phyloP scores from a whole-genome alignment of 2,113 vertebrate genomes.

The Polyodon spathula region DNA sequence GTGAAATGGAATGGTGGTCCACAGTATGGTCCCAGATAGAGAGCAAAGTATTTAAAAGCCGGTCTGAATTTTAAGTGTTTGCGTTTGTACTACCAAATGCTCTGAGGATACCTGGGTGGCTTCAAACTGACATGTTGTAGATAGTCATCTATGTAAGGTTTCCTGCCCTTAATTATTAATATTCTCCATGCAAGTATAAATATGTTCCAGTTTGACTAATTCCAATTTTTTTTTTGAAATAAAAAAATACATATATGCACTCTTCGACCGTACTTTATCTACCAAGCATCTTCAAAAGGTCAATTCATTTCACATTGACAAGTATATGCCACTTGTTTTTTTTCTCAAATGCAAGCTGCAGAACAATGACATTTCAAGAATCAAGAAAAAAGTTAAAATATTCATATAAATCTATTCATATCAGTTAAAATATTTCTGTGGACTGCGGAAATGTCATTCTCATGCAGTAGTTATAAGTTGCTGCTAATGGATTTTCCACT shows the following conservation, averaged over 20 bases:
- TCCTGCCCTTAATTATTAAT: constrained; percentile 6
- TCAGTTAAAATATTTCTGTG: too few species aligned
- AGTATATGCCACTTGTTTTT: constrained; percentile 35
- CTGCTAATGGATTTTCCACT: too few species aligned
- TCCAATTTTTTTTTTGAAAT: too few species aligned
- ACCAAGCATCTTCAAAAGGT: constrained; percentile 27
- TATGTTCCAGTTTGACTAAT: neutral
- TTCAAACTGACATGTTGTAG: neutral
- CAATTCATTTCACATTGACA: constrained; percentile 32
- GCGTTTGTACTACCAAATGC: neutral
- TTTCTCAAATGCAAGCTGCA: constrained; percentile 25
- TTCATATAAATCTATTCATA: constrained; percentile 23
- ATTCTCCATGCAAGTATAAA: neutral
- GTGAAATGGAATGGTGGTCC: too few species aligned
- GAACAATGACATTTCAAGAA: constrained; percentile 35
- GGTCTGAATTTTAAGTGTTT: too few species aligned
- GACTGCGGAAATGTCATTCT: too few species aligned
- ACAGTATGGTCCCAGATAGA: too few species aligned
- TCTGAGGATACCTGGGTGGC: neutral
- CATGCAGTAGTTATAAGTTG: too few species aligned
- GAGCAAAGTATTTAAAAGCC: too few species aligned
- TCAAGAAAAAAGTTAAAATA: constrained; percentile 36
- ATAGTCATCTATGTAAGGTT: neutral
- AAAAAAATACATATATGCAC: too few species aligned
- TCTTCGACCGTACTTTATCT: constrained; percentile 21